Evolutionary conservation across 2,113 vertebrate genomes (phyloP).

Genomic region (Myiagra hebetior): DNA sequence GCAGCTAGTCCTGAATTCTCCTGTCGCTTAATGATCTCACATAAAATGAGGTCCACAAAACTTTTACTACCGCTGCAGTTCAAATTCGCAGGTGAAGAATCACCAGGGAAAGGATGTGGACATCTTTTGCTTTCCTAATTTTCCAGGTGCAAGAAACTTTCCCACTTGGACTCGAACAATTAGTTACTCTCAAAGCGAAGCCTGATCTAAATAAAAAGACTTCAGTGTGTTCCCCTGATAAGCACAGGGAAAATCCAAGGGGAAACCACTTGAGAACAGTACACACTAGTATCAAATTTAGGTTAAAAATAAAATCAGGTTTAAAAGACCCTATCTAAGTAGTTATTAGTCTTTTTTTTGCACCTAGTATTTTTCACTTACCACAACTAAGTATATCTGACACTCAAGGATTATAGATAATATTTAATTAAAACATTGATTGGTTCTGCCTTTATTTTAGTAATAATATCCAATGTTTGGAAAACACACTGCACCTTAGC

Average conservation of each 20-base stretch:
- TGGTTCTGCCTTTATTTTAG: not conserved
- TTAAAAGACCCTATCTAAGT: not conserved
- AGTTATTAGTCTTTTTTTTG: not conserved
- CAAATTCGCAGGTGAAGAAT: constrained; percentile 67
- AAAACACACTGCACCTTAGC: not conserved
- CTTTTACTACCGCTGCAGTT: constrained; percentile 64
- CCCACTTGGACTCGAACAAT: constrained; percentile 37
- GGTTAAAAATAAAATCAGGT: not conserved
- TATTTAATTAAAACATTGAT: not conserved
- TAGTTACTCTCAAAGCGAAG: constrained; percentile 23
- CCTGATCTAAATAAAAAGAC: constrained; percentile 17
- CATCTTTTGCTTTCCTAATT: constrained; percentile 47
- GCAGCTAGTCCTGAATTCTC: constrained; percentile 71
- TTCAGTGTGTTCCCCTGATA: not conserved
- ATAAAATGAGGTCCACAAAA: constrained; percentile 74
- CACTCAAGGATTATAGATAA: not conserved
- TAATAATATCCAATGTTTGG: not conserved
- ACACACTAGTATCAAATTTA: not conserved
- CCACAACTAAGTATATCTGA: not conserved
- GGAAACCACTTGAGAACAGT: not conserved
- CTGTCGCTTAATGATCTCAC: constrained; percentile 73
- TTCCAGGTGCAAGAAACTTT: constrained; percentile 58
- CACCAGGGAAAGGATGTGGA: constrained; percentile 68
- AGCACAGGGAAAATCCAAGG: not conserved
- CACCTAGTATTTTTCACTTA: not conserved